Conservation (phyloP, 2,113 vertebrate genomes). For the rat (Rattus norvegicus) region DNA sequence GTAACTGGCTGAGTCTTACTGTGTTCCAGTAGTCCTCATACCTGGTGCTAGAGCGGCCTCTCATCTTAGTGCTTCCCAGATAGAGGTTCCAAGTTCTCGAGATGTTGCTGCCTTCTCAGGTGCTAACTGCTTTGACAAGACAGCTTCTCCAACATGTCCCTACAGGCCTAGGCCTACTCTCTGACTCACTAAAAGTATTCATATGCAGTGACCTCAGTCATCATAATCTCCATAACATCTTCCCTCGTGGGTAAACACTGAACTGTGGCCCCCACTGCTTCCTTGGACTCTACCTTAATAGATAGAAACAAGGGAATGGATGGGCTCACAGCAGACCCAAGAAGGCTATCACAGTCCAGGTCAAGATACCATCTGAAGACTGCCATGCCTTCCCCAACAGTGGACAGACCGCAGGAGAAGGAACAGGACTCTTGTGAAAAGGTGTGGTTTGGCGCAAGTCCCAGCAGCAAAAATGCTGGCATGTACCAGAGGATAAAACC, state of each 20-base stretch:
- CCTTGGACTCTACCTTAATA: not conserved
- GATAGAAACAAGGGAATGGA: not conserved
- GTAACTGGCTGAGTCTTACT: not conserved
- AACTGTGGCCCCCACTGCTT: not conserved
- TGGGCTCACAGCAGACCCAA: not conserved
- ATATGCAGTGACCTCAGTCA: slow-evolving; percentile 4
- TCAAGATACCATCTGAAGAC: not conserved
- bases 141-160: slow-evolving; percentile 3
- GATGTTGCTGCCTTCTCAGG: not conserved
- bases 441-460: slow-evolving; percentile 51
- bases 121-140: slow-evolving; percentile 39
- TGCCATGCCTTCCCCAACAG: not conserved
- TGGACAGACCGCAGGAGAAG: not conserved
- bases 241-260: slow-evolving; percentile 1
- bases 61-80: not conserved
- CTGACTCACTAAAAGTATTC: slow-evolving; percentile 46
- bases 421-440: slow-evolving; percentile 39
- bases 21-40: not conserved
- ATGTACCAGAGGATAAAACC: slow-evolving; percentile 51
- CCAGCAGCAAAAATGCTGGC: slow-evolving; percentile 55
- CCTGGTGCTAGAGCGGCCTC: not conserved
- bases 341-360: not conserved
- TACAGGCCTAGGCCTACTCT: not conserved
- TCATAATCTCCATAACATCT: slow-evolving; percentile 21
- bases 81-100: not conserved